A percentile compares a stretch with the other conserved stretches of the same genome.
These are phyloP conservation scores for Spinibarbus caldwelli DNA, from an alignment of 2,797 vertebrate genomes.

Conservation along the genomic window DNA sequence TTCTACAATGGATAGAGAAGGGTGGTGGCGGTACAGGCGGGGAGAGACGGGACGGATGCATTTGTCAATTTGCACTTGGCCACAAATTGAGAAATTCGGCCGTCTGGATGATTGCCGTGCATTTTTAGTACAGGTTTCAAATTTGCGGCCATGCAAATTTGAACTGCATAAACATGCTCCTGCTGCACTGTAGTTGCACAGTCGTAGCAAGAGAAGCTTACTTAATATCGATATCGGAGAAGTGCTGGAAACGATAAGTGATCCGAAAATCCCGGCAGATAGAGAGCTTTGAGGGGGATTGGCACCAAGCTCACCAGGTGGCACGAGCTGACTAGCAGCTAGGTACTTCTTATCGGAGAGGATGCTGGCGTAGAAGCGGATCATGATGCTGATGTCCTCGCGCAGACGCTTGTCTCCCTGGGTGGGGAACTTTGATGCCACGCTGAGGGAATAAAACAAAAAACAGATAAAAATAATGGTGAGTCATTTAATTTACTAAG, in stretches of 20 bases:
- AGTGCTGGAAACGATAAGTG: constrained; percentile 85
- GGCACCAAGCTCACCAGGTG: constrained; percentile 88
- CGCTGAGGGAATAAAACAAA: constrained; percentile 78
- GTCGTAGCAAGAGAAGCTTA: constrained; percentile 76
- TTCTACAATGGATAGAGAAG: constrained; percentile 60
- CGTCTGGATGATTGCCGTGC: constrained; percentile 57
- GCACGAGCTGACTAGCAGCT: constrained; percentile 91
- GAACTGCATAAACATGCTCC: constrained; percentile 72
- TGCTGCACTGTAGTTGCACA: constrained; percentile 65
- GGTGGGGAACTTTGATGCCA: constrained; percentile 92
- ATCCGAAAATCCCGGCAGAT: constrained; percentile 84
- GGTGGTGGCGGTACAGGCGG: constrained; percentile 50
- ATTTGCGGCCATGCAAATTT: constrained; percentile 74
- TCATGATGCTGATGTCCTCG: constrained; percentile 94
- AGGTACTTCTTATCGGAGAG: constrained; percentile 99
- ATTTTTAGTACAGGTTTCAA: constrained; percentile 71
- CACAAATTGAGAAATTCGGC: constrained; percentile 62
- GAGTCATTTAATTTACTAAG: neutral
- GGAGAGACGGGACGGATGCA: constrained; percentile 27
- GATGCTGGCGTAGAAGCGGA: constrained; percentile 97
- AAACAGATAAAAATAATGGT: neutral
- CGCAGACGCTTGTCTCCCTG: constrained; percentile 92
- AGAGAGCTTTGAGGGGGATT: constrained; percentile 79
- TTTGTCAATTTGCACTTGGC: constrained; percentile 58
- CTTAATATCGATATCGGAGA: constrained; percentile 83